Evolutionary conservation across 2,888 invertebrate genomes (phyloP).

Genomic region (Reticulitermes lucifugus): DNA sequence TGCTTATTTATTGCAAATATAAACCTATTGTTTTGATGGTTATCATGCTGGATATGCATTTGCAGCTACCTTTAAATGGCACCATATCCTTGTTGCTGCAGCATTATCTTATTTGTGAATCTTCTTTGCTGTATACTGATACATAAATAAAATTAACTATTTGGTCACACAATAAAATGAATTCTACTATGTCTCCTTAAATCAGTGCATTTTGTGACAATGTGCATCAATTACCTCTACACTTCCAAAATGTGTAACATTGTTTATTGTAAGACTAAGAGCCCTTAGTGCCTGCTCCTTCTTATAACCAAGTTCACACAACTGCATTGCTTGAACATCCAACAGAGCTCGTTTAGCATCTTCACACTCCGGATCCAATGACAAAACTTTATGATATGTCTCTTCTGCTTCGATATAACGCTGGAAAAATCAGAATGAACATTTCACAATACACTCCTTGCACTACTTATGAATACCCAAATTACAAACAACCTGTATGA

Average conservation of each 20-base stretch:
- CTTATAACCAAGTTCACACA: conserved; percentile 2
- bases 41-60: no score
- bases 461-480: no score
- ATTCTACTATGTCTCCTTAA: neutral
- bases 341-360: conserved; percentile 27
- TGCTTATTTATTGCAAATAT: no score
- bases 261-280: neutral
- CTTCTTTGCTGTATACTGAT: neutral
- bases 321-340: conserved; percentile 25
- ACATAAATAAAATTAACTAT: neutral
- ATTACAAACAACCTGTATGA: no score
- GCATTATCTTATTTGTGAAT: neutral
- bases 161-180: neutral
- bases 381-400: conserved; percentile 19
- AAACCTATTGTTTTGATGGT: no score
- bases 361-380: conserved; percentile 37
- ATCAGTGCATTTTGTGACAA: neutral
- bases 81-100: neutral
- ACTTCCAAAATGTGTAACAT: neutral
- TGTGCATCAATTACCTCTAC: neutral
- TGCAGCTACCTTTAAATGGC: no score
- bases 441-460: no score
- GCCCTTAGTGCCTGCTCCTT: neutral
- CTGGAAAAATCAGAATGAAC: neutral
- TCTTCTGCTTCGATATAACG: conserved; percentile 41